A percentile compares a stretch with the other conserved stretches of the same genome.
Conservation (phyloP, 2,797 vertebrate genomes). For the Florisuga fusca region DNA sequence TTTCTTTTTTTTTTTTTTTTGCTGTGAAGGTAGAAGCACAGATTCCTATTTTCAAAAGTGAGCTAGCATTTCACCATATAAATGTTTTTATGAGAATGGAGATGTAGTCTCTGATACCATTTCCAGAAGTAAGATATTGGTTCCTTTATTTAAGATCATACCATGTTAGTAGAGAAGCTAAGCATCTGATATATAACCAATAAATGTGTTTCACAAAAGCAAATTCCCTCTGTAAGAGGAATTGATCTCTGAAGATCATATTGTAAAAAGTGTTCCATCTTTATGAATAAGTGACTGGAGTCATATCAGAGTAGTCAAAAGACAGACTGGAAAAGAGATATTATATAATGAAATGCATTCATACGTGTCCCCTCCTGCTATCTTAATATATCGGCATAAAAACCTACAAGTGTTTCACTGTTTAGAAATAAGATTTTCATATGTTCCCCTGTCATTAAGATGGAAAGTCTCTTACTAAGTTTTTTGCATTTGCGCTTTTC, state of each 20-base stretch:
- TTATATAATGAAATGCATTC: not conserved
- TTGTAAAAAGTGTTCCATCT: not conserved
- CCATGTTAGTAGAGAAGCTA: not conserved
- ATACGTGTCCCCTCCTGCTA: not conserved
- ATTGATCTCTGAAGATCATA: not conserved
- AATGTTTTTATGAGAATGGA: not conserved
- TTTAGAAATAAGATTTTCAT: not conserved
- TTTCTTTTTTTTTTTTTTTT: not conserved
- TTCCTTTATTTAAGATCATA: not conserved
- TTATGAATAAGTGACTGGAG: not conserved
- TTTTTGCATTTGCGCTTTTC: not conserved
- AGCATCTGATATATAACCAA: not conserved
- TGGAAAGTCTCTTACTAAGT: not conserved
- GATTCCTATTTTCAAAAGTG: not conserved
- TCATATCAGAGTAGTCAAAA: not conserved
- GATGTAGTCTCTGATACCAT: not conserved
- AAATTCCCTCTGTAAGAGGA: not conserved
- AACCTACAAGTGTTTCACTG: not conserved
- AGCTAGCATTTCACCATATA: not conserved
- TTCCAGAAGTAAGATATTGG: not conserved
- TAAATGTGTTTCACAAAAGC: not conserved
- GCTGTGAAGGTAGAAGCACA: not conserved
- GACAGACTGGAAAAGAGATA: not conserved
- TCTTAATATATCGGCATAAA: not conserved
- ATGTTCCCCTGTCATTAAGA: not conserved